phyloP scores from a whole-genome alignment of 53 echinoderm and acorn worm species.

The Astropecten irregularis region DNA sequence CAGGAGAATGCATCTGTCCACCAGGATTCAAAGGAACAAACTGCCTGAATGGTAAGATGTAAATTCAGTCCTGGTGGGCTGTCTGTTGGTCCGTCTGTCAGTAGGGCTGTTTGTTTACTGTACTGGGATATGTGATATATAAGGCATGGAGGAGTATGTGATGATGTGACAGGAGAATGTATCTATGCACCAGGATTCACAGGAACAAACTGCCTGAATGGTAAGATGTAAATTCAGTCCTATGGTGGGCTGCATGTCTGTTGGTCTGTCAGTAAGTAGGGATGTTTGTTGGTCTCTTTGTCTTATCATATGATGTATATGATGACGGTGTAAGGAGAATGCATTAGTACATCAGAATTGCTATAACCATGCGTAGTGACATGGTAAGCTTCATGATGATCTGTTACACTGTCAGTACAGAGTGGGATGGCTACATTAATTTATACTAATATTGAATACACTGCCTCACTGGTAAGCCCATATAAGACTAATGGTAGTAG shows the following conservation, averaged over 20 bases:
- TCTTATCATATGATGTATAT: slow-evolving; percentile 67
- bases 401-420: no score
- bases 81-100: not conserved
- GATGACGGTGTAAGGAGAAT: slow-evolving; percentile 77
- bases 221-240: not conserved
- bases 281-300: slow-evolving; percentile 26
- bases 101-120: slow-evolving; percentile 35
- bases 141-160: slow-evolving; percentile 87
- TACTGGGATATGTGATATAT: slow-evolving; percentile 41
- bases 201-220: slow-evolving; percentile 23
- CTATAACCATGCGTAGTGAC: no score
- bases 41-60: slow-evolving; percentile 29
- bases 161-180: slow-evolving; percentile 79
- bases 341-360: slow-evolving; percentile 26
- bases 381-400: no score
- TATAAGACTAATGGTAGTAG: no score
- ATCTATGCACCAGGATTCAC: slow-evolving; percentile 15
- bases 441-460: no score
- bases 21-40: slow-evolving; percentile 22
- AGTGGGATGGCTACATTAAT: no score
- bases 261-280: not conserved
- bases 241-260: not conserved
- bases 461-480: slow-evolving; percentile 45
- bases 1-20: slow-evolving; percentile 63
- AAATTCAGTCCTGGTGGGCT: not conserved